Conservation (phyloP, 2,797 vertebrate species). For the Schizopygopsis pylzovi region DNA sequence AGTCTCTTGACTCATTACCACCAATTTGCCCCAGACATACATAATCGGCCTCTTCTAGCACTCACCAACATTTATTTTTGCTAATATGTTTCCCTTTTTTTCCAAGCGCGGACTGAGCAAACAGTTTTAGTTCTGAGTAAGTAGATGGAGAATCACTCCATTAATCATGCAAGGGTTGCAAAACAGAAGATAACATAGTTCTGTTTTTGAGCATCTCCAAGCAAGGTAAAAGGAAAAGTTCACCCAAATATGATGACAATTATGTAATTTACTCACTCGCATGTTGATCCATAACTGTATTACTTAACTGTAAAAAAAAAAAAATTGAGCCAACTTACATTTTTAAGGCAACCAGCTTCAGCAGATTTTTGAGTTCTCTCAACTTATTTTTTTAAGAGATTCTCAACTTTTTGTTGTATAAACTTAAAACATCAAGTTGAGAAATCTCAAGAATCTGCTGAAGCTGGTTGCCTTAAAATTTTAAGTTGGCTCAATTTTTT, state of each 20-base stretch:
- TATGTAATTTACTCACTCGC: background rate
- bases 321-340: too few relatives aligned
- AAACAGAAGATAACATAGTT: background rate
- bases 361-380: too few relatives aligned
- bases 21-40: constrained; percentile 98
- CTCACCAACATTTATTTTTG: constrained; percentile 99
- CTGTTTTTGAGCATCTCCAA: background rate
- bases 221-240: background rate
- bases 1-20: constrained; percentile 99
- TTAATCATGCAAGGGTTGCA: constrained; percentile 81
- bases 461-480: too few relatives aligned
- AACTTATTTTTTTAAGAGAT: too few relatives aligned
- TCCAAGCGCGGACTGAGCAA: constrained; percentile 91
- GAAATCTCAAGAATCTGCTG: too few relatives aligned
- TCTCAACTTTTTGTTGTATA: too few relatives aligned
- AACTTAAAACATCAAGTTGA: too few relatives aligned
- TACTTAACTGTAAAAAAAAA: too few relatives aligned
- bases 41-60: constrained; percentile 92
- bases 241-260: background rate
- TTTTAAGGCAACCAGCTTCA: too few relatives aligned
- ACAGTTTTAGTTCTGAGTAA: constrained; percentile 92
- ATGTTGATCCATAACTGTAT: background rate
- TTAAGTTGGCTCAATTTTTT: too few relatives aligned
- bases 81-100: constrained; percentile 86
- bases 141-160: constrained; percentile 84